Conservation (phyloP, 2,113 vertebrate genomes). For the Ginglymostoma cirratum region DNA sequence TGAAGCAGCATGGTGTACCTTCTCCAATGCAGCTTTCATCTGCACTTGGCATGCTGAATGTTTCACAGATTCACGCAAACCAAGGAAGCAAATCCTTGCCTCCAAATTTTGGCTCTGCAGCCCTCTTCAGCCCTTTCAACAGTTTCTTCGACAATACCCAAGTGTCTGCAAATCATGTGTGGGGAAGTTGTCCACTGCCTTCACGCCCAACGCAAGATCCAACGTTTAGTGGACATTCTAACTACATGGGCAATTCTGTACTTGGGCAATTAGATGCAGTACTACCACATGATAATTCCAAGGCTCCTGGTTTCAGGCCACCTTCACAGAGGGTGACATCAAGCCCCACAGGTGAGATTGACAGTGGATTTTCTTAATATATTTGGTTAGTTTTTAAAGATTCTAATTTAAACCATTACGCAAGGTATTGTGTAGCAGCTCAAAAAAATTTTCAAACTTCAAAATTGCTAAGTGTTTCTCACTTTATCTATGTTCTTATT, state of each 20-base stretch:
- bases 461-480: not conserved
- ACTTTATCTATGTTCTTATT: not conserved
- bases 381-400: not conserved
- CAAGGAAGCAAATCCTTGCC: slow-evolving; percentile 78
- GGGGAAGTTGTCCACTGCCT: slow-evolving; percentile 84
- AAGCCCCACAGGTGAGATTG: slow-evolving; percentile 77
- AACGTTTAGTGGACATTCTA: slow-evolving; percentile 74
- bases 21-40: slow-evolving; percentile 78
- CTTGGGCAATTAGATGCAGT: slow-evolving; percentile 84
- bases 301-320: slow-evolving; percentile 90
- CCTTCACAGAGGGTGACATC: slow-evolving; percentile 82
- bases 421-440: not conserved
- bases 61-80: slow-evolving; percentile 89
- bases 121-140: slow-evolving; percentile 92
- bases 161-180: slow-evolving; percentile 86
- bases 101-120: slow-evolving; percentile 79
- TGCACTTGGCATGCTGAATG: slow-evolving; percentile 83
- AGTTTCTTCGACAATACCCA: slow-evolving; percentile 92
- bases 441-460: not conserved
- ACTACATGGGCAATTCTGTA: slow-evolving; percentile 75
- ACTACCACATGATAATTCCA: slow-evolving; percentile 82
- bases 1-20: slow-evolving; percentile 71
- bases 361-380: not conserved
- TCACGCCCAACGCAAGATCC: slow-evolving; percentile 79
- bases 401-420: not conserved